Evolutionary conservation across 35 echinoderm and acorn worm species (phyloP).

Genomic region (Lytechinus pictus): DNA sequence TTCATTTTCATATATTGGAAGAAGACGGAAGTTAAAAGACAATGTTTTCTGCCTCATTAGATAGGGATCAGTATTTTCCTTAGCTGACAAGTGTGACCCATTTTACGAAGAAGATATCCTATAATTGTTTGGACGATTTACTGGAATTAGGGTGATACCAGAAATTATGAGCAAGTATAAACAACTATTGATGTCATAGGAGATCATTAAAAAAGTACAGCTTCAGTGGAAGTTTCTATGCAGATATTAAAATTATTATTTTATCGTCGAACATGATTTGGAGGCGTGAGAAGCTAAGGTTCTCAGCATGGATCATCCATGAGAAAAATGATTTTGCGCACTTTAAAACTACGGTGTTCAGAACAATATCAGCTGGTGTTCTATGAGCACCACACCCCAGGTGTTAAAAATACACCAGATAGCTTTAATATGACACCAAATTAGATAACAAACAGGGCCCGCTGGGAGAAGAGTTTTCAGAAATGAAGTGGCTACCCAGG

Average conservation of each 20-base stretch:
- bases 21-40: not conserved
- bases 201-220: not conserved
- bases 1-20: not conserved
- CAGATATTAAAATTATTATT: not conserved
- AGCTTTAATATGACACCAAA: too few relatives aligned
- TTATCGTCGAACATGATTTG: not conserved
- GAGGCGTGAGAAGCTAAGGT: not conserved
- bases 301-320: not conserved
- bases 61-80: not conserved
- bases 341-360: too few relatives aligned
- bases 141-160: not conserved
- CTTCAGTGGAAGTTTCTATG: not conserved
- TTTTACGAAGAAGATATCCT: not conserved
- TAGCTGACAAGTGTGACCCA: not conserved
- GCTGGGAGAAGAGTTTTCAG: too few relatives aligned
- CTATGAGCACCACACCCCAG: too few relatives aligned
- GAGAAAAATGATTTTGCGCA: not conserved
- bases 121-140: not conserved
- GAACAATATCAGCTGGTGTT: too few relatives aligned
- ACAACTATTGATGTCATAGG: not conserved
- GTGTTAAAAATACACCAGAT: too few relatives aligned
- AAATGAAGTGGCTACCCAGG: too few relatives aligned
- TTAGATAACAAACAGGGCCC: too few relatives aligned
- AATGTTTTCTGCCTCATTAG: not conserved
- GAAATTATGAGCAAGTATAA: not conserved